Base-by-base conservation (phyloP, 2,888 invertebrate genomes). In the Neoscelio sp. region DNA sequence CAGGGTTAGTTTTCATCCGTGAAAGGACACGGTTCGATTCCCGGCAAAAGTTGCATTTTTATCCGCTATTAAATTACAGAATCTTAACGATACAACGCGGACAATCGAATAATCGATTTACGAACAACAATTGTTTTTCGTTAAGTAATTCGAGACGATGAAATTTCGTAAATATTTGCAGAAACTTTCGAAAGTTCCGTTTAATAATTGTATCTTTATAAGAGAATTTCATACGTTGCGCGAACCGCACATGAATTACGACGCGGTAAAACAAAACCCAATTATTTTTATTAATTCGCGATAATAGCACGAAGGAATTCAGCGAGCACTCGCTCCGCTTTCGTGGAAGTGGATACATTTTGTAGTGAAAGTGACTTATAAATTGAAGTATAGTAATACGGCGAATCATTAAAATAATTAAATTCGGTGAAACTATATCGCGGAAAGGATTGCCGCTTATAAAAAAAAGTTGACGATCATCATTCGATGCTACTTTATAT, bases 271-370 rank as follows among this genome's bases (percentile, higher is more conserved):
- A 64, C 35, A 50, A 48, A 64, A 48, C 26, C 38, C 38, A 64
- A 64, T 64, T 64, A 67, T 54, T 54, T 67, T 44, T 52, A 56
- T 68, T 68, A 67, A 35, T 28, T 44, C 35, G 42, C 46, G 71
- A 54, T 52, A 71, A 62, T 42, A 26, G 52, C 60, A 54, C 54
- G 60, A 62, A 62, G 62, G 23, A 73, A 64, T 46, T 15, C 38
- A 17, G 8, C 10, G 40, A 38, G 38, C 33, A 26, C 56, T 60
- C 56, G 44, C 46, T 52, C 64, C 35, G 54, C 73, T 64, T 64
- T 73, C 40, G 30, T 58, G 26, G n/a, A 58, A 44, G 44, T 33
- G 10, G 20, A 60, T 62, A 33, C 28, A 20, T 35, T 64, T 38
- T 35, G 26, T 38, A 46, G 73, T 73, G 73, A 73, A 73, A 73